Base-by-base conservation (phyloP, 2,113 vertebrate species). In the Chinchilla lanigera region DNA sequence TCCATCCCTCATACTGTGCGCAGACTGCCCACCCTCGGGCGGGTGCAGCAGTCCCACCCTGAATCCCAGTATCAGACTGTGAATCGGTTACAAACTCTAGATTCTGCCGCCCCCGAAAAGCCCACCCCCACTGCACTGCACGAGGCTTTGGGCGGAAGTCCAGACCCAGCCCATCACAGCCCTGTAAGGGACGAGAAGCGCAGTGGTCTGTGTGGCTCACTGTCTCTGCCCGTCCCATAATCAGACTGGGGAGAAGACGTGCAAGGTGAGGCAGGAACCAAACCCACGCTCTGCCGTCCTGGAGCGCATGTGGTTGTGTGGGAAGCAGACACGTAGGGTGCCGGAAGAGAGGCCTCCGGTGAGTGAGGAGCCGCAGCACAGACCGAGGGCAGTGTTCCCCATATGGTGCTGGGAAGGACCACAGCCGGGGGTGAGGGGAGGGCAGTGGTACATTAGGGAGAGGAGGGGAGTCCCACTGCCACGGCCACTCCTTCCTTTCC, bases 231-330 rank as follows among this genome's bases (percentile, higher is more conserved):
- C 7, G 26, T 47, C 19, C 14, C 35, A 17, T 16, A 0, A 58
- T 75, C 26, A 63, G 26, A 86, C 91, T 92, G 67, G 89, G 85
- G 56, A 81, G 78, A 81, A 85, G n/a, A n/a, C n/a, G n/a, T n/a
- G n/a, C n/a, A n/a, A n/a, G n/a, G n/a, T n/a, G n/a, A n/a, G n/a
- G n/a, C n/a, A n/a, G n/a, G n/a, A n/a, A n/a, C n/a, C n/a, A n/a
- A n/a, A n/a, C n/a, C 61, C 3, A 3, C 44, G 83, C 44, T 5
- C 26, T 61, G 33, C 61, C 20, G 4, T 60, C 63, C 35, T 7
- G 83, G 26, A 69, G 69, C 54, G 22, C 47, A 1, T 86, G 81
- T 58, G 83, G 35, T 7, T 52, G 33, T 61, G 41, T 35, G 26
- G 35, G 24, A 52, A n/a, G 24, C 16, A 4, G 44, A 41, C n/a